Base-by-base conservation (phyloP, 2,113 vertebrate species). In the Trichechus manatus region DNA sequence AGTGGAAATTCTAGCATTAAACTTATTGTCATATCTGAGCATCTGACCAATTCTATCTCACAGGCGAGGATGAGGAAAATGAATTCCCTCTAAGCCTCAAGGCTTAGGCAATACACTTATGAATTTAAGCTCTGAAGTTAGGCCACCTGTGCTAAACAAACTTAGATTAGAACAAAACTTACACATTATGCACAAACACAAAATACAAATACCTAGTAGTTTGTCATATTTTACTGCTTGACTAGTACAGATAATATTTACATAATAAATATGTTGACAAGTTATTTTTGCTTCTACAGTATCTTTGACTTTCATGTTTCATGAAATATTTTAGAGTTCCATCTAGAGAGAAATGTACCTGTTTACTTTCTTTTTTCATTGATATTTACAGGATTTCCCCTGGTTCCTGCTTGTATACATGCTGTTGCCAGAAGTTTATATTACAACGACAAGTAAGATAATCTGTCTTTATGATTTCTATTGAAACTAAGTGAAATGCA, bases 381-480 rank as follows among this genome's bases (percentile, higher is more conserved):
- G 66, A 44, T 84, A 53, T 97, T 91, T 42, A 3, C 96, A 99
- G 99, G 99, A 80, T 99, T 99, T 94, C 99, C 99, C 31, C 96
- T 99, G 88, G 99, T 99, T 96, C 99, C 99, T 11, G 99, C 99
- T 39, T 98, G 98, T 80, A 99, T 99, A 96, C 99, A 99, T 1
- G 99, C 99, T 0, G 82, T 99, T 74, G 99, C 99, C 70, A 99
- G 99, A 97, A 99, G 98, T 92, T 98, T 99, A 77, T 99, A 99
- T 98, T 99, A 99, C 95, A 99, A 99, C 61, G 99, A 99, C 98
- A 99, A 99, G 99, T 99, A 99, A 99, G 99, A 98, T 44, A 14
- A 23, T 44, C n/a, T 91, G 79, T 81, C 20, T 89, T 92, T 91
- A 42, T 79, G 13, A 89, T 66, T 96, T 84, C 56, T 63, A 2